Percentiles rank a stretch among this genome's conserved stretches.
These are phyloP conservation scores for Sylvicola cinctus DNA, from an alignment of 2,888 invertebrate species.

Conservation along the genomic window DNA sequence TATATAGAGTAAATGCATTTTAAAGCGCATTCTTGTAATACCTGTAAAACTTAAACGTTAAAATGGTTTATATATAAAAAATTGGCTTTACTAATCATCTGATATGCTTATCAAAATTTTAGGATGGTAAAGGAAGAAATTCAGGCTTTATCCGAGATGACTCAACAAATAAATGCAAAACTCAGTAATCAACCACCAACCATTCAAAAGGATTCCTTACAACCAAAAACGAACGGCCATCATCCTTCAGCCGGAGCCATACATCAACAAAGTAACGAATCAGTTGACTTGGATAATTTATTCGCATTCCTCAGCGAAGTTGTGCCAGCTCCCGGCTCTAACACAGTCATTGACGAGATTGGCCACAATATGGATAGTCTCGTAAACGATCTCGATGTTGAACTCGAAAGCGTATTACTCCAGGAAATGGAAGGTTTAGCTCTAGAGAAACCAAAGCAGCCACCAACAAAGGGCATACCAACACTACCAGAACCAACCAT, in stretches of 20 bases:
- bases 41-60: too few relatives aligned
- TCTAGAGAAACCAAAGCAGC: constrained; percentile 18
- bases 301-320: constrained; percentile 79
- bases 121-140: constrained; percentile 49
- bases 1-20: too few relatives aligned
- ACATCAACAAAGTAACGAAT: constrained; percentile 32
- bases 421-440: constrained; percentile 35
- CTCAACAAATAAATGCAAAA: constrained; percentile 45
- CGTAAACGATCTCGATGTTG: constrained; percentile 62
- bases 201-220: constrained; percentile 15
- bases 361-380: constrained; percentile 67
- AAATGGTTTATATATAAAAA: background rate
- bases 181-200: constrained; percentile 19
- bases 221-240: constrained; percentile 11
- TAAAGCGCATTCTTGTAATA: too few relatives aligned
- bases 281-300: constrained; percentile 71
- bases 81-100: background rate
- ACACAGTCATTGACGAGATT: constrained; percentile 57
- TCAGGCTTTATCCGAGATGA: constrained; percentile 47
- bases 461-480: constrained; percentile 24
- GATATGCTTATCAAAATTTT: constrained; percentile 14
- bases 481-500: constrained; percentile 58
- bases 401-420: constrained; percentile 44
- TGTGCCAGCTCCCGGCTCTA: constrained; percentile 33
- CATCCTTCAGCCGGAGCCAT: constrained; percentile 13